Evolutionary conservation across 2,888 invertebrate species (phyloP).

Genomic region (Oligia fasciuncula): DNA sequence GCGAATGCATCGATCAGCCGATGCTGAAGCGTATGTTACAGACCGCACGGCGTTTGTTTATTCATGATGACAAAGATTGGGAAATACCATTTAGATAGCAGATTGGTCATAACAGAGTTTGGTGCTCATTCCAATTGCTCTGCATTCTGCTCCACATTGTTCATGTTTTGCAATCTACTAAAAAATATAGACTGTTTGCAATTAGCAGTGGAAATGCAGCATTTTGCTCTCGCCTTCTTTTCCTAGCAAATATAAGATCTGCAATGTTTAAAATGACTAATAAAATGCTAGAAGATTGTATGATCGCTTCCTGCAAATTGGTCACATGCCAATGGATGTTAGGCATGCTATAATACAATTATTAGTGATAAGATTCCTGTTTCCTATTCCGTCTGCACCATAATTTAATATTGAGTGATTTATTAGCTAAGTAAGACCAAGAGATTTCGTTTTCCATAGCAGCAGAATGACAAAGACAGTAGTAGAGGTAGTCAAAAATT

Average conservation of each 20-base stretch:
- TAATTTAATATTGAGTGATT: neutral
- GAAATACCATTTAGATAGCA: neutral
- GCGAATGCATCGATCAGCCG: conserved; percentile 14
- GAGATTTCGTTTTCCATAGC: neutral
- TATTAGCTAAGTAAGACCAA: neutral
- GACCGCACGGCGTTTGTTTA: neutral
- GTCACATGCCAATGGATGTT: neutral
- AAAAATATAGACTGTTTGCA: neutral
- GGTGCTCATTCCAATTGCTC: neutral
- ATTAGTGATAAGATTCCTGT: neutral
- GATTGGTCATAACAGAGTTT: neutral
- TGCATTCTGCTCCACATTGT: neutral
- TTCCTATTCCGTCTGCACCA: neutral
- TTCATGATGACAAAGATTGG: neutral
- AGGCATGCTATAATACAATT: neutral
- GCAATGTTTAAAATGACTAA: conserved; percentile 7
- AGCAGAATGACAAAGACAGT: neutral
- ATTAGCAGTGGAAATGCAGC: neutral
- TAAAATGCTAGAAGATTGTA: neutral
- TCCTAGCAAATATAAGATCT: neutral
- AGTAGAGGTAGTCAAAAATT: neutral
- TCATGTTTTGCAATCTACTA: neutral
- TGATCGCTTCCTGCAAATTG: neutral
- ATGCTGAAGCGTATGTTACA: neutral
- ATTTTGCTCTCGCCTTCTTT: neutral